A percentile compares a stretch with the other conserved stretches of the same genome.
Conservation (phyloP, 2,797 vertebrate species). For the Labeo calbasu region DNA sequence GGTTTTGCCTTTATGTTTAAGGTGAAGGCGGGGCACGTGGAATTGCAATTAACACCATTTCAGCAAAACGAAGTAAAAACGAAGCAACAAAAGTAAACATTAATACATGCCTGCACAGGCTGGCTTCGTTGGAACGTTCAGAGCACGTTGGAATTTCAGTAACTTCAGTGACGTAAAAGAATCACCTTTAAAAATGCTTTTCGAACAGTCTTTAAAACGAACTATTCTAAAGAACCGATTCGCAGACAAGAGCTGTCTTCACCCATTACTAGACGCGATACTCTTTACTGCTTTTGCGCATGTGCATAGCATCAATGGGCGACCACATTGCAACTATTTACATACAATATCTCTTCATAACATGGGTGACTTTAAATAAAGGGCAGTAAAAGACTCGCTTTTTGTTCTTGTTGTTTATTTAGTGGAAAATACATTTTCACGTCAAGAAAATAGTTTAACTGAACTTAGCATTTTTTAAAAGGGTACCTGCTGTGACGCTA, state of each 20-base stretch:
- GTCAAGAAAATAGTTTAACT: slow-evolving; percentile 10
- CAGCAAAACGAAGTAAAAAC: background rate
- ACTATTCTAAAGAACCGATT: background rate
- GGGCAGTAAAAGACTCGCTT: background rate
- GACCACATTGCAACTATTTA: background rate
- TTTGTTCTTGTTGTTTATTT: slow-evolving; percentile 30
- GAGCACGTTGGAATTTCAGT: too few species aligned
- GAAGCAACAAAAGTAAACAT: background rate
- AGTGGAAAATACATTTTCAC: slow-evolving; percentile 31
- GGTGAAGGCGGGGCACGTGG: background rate
- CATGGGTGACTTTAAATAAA: background rate
- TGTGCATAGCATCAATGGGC: background rate
- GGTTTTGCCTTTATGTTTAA: background rate
- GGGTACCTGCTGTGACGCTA: slow-evolving; percentile 15
- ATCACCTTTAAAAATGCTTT: background rate
- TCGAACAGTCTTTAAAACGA: background rate
- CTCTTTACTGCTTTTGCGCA: background rate
- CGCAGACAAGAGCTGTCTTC: background rate
- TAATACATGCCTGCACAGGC: background rate
- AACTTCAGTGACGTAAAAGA: background rate
- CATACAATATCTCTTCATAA: background rate
- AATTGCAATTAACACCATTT: background rate
- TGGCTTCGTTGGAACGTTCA: background rate
- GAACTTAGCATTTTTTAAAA: slow-evolving; percentile 10
- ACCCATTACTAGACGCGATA: background rate